phyloP scores from a whole-genome alignment of 2,113 vertebrate species.

The Myxocyprinus asiaticus region DNA sequence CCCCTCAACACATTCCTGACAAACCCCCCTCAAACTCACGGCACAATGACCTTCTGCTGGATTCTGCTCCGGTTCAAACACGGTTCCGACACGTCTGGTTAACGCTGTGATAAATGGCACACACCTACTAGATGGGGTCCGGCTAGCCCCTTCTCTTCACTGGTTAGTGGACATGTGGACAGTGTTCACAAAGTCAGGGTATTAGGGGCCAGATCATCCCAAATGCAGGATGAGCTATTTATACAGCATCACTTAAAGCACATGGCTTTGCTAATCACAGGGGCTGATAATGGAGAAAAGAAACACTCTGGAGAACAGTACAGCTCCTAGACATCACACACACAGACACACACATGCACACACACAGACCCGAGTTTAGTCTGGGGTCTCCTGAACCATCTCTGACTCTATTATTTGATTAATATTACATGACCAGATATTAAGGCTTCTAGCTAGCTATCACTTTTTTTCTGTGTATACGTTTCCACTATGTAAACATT shows the following conservation, averaged over 20 bases:
- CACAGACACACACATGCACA: constrained; percentile 8
- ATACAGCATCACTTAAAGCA: constrained; percentile 76
- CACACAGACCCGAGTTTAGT: neutral
- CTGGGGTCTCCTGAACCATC: neutral
- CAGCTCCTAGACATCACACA: constrained; percentile 32
- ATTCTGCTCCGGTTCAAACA: neutral
- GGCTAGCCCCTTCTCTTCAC: constrained; percentile 55
- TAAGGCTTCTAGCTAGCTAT: neutral
- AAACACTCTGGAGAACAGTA: constrained; percentile 42
- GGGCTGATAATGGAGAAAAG: constrained; percentile 62
- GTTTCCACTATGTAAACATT: no score
- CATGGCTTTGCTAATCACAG: constrained; percentile 74
- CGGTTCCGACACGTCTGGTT: neutral
- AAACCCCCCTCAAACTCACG: neutral
- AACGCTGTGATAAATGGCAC: constrained; percentile 29
- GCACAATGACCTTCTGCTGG: constrained; percentile 29
- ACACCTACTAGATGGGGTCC: constrained; percentile 29
- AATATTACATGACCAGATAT: neutral
- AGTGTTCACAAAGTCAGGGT: constrained; percentile 86
- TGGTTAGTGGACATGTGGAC: constrained; percentile 85
- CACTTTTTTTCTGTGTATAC: no score
- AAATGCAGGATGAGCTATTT: constrained; percentile 82
- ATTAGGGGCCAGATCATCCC: constrained; percentile 77
- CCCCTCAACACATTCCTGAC: constrained; percentile 6
- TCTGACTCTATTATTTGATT: neutral